Evolutionary conservation across 2,797 vertebrate species (phyloP), one percentile per base, ranked within the genome.

Genomic region (Pipistrellus nathusii): DNA sequence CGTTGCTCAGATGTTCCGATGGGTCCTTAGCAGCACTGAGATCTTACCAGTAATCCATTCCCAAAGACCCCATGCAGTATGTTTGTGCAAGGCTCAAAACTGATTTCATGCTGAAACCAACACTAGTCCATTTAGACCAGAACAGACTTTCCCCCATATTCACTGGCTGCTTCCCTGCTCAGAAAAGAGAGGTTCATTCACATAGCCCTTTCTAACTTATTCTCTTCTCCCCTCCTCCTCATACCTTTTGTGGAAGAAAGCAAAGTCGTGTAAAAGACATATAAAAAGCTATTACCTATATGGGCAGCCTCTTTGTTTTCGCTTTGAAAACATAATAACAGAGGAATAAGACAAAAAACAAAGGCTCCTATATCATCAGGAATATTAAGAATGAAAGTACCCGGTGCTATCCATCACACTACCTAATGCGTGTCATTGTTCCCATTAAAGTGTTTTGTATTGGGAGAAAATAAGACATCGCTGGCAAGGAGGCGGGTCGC

Each of bases 371-470:
- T 44, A 23, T n/a, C 57, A 30, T 64, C 46, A 46, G 73, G 12
- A 72, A 94, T 53, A 83, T 12, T n/a, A 81, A 92, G 53, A 46
- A 90, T 93, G 81, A 94, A 94, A 96, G 64, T 46, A 73, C 44
- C 62, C 64, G 7, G 7, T 48, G 82, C n/a, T 66, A 93, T 84
- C 87, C 44, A 93, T 95, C 90, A 90, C 32, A 55, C 7, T 32
- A 86, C 72, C 82, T 97, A 96, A 95, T 92, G 93, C 0, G 2
- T 76, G 87, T 32, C 90, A 94, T 97, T 95, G 97, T 95, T 96
- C 95, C 66, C 91, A 96, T 96, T 95, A 93, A 64, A 27, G 82
- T 44, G 71, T 55, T 94, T 86, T 81, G 71, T 93, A 30, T 30
- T 46, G 76, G 86, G 68, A 93, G 77, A 82, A 96, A 96, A 95